Evolutionary conservation across 2,888 invertebrate species (phyloP), one percentile per base, ranked within the genome.

Genomic region (Notodonta dromedarius): DNA sequence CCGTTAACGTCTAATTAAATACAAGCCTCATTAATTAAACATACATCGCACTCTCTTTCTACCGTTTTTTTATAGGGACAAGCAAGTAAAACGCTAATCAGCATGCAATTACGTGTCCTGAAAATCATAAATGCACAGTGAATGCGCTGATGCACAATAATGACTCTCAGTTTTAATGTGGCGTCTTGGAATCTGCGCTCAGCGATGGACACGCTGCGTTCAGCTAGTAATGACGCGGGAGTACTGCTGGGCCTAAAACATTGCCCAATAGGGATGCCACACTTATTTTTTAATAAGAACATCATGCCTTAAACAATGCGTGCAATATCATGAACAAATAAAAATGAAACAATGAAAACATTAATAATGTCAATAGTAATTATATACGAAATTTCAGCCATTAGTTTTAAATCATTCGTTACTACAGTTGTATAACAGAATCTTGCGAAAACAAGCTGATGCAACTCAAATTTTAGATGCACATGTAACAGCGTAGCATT

Each of bases 171-270:
- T 85, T 82, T 82, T 84, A 65, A 61, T 92, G 71, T 91, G 63
- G 93, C 93, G 90, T 88, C 87, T 80, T 83, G 91, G 92, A 92
- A 92, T 91, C 91, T 86, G 84, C 80, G 82, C 78, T 76, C 77
- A 75, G 85, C 84, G 86, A 89, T 77, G 7, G 50, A 59, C 88
- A 78, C 5, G 46, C 82, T 76, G 80, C 73, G 74, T 80, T 66
- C 91, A 90, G 91, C 91, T 92, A 91, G 91, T 91, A 88, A 79
- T 82, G 86, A 90, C 88, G 90, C 91, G 73, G 66, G 11, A 57
- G 54, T 14, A 32, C 56, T 63, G 55, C 55, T 40, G 48, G 61
- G 44, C 40, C 56, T 60, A 57, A 62, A 60, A 58, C 62, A 51
- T 42, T 52, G 51, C 40, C 51, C 12, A 40, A n/a, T 44, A n/a